Percentiles rank a stretch among this genome's conserved stretches.
These are phyloP conservation scores for Condylura cristata DNA, from an alignment of 2,113 vertebrate species.

Conservation along the genomic window DNA sequence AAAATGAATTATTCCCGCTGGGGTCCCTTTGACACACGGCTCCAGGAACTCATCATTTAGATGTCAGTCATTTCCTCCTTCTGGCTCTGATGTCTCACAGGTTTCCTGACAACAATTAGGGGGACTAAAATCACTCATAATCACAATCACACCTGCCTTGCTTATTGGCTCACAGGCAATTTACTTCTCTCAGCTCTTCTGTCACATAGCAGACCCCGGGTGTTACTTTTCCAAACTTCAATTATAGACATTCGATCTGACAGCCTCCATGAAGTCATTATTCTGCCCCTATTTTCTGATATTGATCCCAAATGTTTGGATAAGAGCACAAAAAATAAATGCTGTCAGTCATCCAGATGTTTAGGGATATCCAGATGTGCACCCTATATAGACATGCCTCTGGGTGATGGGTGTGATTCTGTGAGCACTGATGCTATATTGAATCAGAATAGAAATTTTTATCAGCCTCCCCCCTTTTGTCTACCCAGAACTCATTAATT, in stretches of 20 bases:
- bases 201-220: slow-evolving; percentile 65
- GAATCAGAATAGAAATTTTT: neutral
- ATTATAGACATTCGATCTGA: slow-evolving; percentile 75
- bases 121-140: slow-evolving; percentile 74
- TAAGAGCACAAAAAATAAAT: neutral
- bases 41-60: slow-evolving; percentile 71
- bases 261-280: slow-evolving; percentile 73
- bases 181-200: slow-evolving; percentile 74
- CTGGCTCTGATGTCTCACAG: slow-evolving; percentile 66
- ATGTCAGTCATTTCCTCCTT: slow-evolving; percentile 59
- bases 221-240: slow-evolving; percentile 80
- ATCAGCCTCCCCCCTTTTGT: neutral
- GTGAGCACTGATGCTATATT: neutral
- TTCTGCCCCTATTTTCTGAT: slow-evolving; percentile 69
- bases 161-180: slow-evolving; percentile 79
- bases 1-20: slow-evolving; percentile 62
- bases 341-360: neutral
- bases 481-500: neutral
- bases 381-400: neutral
- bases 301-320: slow-evolving; percentile 70
- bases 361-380: neutral
- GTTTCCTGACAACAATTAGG: slow-evolving; percentile 80
- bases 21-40: slow-evolving; percentile 42
- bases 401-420: neutral
- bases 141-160: slow-evolving; percentile 73